Conservation (phyloP, 64 coral and sea anemone genomes). For the Stylophora pistillata region DNA sequence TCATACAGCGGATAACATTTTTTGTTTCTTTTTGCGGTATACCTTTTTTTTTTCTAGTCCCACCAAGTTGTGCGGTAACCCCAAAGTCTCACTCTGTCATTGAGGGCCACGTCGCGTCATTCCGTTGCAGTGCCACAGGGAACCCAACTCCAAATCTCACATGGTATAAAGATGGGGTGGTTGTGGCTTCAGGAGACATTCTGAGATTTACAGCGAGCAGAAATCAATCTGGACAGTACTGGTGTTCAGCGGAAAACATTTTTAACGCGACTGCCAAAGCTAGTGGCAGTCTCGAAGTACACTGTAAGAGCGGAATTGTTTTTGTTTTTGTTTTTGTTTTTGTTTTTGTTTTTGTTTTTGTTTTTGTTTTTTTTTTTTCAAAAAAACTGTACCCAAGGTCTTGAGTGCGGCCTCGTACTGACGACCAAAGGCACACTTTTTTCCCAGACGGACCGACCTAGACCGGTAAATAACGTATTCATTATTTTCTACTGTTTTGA, state of each 20-base stretch:
- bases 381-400: too few species aligned
- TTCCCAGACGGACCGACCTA: too few species aligned
- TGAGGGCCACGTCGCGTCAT: background rate
- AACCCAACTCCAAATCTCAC: background rate
- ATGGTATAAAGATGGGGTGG: constrained; percentile 19
- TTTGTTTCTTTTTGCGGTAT: background rate
- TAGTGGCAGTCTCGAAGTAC: constrained; percentile 1
- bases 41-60: background rate
- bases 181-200: background rate
- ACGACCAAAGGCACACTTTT: too few species aligned
- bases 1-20: background rate
- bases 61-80: background rate
- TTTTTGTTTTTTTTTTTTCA: too few species aligned
- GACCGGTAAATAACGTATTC: too few species aligned
- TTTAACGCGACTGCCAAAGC: background rate
- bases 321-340: background rate
- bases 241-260: constrained; percentile 2
- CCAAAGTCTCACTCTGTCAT: background rate
- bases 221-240: background rate
- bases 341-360: too few species aligned
- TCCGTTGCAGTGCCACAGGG: background rate
- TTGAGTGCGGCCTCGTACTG: too few species aligned
- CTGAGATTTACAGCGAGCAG: background rate
- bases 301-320: background rate
- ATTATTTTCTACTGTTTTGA: too few species aligned